Conservation (phyloP, 2,113 vertebrate genomes). For the Strix aluco region DNA sequence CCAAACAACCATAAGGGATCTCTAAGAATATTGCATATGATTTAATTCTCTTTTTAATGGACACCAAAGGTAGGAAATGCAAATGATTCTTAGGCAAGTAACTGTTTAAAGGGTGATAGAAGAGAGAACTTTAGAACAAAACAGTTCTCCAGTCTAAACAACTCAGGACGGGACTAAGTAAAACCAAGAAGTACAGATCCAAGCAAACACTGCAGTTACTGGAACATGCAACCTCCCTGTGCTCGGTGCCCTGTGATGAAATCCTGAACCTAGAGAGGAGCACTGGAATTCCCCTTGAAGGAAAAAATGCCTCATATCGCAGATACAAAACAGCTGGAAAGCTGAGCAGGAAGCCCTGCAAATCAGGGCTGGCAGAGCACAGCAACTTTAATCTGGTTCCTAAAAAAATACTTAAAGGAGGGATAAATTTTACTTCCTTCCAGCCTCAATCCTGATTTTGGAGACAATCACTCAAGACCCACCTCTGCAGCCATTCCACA, state of each 20-base stretch:
- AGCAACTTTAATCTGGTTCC: neutral
- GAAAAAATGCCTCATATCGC: neutral
- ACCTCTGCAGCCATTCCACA: neutral
- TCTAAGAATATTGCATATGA: neutral
- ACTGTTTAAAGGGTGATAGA: neutral
- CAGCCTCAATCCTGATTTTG: neutral
- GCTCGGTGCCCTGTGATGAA: neutral
- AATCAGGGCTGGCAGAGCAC: neutral
- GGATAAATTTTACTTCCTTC: neutral
- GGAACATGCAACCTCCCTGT: neutral
- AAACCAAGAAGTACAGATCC: neutral
- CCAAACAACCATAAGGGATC: neutral
- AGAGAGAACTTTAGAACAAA: neutral
- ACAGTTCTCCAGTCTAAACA: neutral
- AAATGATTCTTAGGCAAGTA: neutral
- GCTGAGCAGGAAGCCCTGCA: slow-evolving; percentile 1
- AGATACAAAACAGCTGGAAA: slow-evolving; percentile 51
- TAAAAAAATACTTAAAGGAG: neutral
- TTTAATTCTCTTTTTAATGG: neutral
- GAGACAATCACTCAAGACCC: neutral
- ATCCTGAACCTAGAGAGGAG: slow-evolving; percentile 8
- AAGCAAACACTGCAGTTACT: neutral
- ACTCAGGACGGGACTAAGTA: neutral
- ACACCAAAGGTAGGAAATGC: neutral
- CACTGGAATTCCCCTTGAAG: slow-evolving; percentile 41